These are phyloP conservation scores for Drosophila takahashii DNA, from an alignment of 1,140 invertebrate species.

Conservation along the genomic window DNA sequence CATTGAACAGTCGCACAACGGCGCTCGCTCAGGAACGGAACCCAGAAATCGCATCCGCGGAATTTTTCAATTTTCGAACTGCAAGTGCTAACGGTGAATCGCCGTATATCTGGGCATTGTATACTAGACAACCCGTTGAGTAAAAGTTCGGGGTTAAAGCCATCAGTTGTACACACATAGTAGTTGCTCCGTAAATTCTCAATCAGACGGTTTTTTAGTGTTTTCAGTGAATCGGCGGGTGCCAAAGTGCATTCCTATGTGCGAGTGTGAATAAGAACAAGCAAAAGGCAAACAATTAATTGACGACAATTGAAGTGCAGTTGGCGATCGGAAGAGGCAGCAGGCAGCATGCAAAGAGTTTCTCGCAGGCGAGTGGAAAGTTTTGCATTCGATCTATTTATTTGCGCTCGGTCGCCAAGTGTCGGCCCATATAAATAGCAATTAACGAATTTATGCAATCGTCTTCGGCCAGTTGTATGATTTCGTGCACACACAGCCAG, in stretches of 20 bases:
- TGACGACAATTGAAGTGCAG: slow-evolving; percentile 75
- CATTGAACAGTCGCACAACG: slow-evolving; percentile 59
- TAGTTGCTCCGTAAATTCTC: slow-evolving; percentile 2
- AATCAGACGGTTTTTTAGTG: background rate
- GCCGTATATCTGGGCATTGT: slow-evolving; percentile 1
- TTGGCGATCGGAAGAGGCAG: slow-evolving; percentile 21
- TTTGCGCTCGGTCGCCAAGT: slow-evolving; percentile 48
- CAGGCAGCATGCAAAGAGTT: slow-evolving; percentile 55
- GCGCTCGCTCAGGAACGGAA: slow-evolving; percentile 51
- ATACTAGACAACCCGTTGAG: background rate
- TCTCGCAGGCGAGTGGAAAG: slow-evolving; percentile 71
- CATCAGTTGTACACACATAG: background rate
- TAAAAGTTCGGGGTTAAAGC: background rate
- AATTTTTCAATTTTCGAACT: slow-evolving; percentile 14
- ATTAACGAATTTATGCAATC: slow-evolving; percentile 79
- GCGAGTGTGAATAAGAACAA: slow-evolving; percentile 23
- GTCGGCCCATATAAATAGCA: slow-evolving; percentile 68
- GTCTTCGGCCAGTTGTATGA: slow-evolving; percentile 21
- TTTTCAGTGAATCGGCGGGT: slow-evolving; percentile 13
- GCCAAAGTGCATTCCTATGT: slow-evolving; percentile 41
- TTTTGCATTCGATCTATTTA: slow-evolving; percentile 65
- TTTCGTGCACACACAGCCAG: slow-evolving; percentile 10
- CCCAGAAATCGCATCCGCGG: slow-evolving; percentile 28
- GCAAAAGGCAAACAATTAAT: slow-evolving; percentile 67
- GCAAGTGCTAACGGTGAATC: slow-evolving; percentile 8